Base-by-base conservation (phyloP, 2,113 vertebrate species). In the Raja brachyura region DNA sequence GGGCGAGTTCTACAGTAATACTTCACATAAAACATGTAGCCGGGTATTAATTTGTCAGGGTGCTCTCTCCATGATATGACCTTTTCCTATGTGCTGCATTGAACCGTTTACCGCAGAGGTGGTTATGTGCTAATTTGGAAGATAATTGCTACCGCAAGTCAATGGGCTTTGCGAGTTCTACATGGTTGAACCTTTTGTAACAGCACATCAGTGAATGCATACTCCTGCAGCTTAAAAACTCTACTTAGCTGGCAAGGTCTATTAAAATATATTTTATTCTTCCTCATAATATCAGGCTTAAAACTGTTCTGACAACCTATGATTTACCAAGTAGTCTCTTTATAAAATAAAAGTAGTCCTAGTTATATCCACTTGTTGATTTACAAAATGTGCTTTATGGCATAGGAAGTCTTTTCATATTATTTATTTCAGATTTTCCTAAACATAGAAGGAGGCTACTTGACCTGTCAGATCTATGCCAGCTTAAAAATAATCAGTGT, bases 171-270 rank as follows among this genome's bases (percentile, higher is more conserved):
- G 66, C 73, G 20, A 66, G 33, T 92, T 92, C 85, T 92, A 92
- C 66, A 73, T 92, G 90, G 48, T 28, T 48, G 20, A 92, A 92
- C n/a, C 63, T 73, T 92, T 73, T 92, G 66, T 92, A 92, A 54
- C 16, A 74, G 7, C 11, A 39, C 31, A 48, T 92, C 39, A 88
- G 90, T 92, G 90, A 92, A 92, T 70, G 61, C 8, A 18, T 90
- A 48, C 33, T 22, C 70, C 39, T 74, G 90, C 39, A 90, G 66
- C 31, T 70, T 73, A 48, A 92, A 92, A 48, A 73, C 66, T 54
- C 68, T 33, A 92, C 70, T 54, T 68, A 54, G 90, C 90, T 73
- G 66, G 68, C 39, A 73, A 92, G 5, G 33, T 92, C 66, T 25
- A 73, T 33, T 54, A 92, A 92, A 74, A 73, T 74, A 92, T 39